Base-by-base conservation (phyloP, 2,113 vertebrate genomes). In the Sinocyclocheilus anshuiensis region DNA sequence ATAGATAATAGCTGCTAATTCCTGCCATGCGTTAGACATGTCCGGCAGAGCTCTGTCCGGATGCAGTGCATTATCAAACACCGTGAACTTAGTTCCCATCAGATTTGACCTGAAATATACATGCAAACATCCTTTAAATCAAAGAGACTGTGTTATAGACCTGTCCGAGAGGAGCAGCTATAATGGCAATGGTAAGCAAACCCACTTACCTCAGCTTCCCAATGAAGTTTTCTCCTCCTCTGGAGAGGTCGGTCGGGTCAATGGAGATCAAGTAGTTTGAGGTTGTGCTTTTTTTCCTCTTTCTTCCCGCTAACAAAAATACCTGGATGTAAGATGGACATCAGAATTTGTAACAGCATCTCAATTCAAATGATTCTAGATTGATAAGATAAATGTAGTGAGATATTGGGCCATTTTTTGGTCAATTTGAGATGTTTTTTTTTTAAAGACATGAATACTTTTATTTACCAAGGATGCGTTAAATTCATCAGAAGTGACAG, bases 221-320 rank as follows among this genome's bases (percentile, higher is more conserved):
- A 0, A 99, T 90, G 90, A 97, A 99, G 84, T 98, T 97, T 65
- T 99, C 97, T 76, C 98, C 97, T 0, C 95, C 97, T 80, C 98
- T 94, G 0, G 98, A 99, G 83, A 99, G 91, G 87, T 99, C 97
- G 0, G 97, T 99, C 24, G 98, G 96, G 88, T 99, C 98, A 0
- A 96, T 95, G 89, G 98, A 99, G 91, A 99, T 96, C 91, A 99
- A 94, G 93, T 99, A 99, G 91, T 99, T 99, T 81, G 98, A 99
- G 0, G 98, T 99, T 85, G 97, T 94, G 88, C 97, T 97, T 88
- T 97, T 97, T 90, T 99, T 99, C 15, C 98, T 93, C 84, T 99
- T 99, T 81, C 98, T 95, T 76, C 98, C 97, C 0, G 97, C 97
- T 26, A 99, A 90, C 57, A 99, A 93, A 88, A 99, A 99, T 0